Conservation (phyloP, 2,797 vertebrate species). For the Enteromius mattozi region DNA sequence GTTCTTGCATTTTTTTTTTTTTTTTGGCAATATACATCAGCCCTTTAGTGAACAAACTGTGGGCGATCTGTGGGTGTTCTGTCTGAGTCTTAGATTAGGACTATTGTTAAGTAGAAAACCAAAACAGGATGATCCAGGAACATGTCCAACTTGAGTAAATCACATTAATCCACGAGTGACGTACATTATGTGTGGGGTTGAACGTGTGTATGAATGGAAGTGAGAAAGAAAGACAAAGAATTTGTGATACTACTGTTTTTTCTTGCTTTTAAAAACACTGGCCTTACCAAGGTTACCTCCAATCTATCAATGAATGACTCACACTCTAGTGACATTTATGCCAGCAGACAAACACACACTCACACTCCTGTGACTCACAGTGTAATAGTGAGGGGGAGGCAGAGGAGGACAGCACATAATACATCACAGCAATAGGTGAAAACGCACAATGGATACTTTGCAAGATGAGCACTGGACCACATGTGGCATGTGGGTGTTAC, state of each 20-base stretch:
- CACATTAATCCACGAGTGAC: neutral
- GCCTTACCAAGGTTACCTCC: conserved; percentile 43
- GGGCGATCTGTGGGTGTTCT: neutral
- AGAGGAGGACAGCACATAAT: conserved; percentile 43
- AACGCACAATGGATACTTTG: conserved; percentile 29
- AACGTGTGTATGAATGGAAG: conserved; percentile 2
- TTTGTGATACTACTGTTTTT: neutral
- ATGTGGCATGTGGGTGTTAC: conserved; percentile 12
- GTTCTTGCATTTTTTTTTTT: neutral
- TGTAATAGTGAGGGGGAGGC: conserved; percentile 47
- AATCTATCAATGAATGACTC: conserved; percentile 60
- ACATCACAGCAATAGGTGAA: conserved; percentile 47
- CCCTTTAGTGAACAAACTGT: neutral
- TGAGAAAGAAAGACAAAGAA: conserved; percentile 18
- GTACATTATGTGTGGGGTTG: neutral
- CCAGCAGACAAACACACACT: conserved; percentile 18
- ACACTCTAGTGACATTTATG: conserved; percentile 51
- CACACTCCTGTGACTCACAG: conserved; percentile 51
- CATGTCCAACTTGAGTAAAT: conserved; percentile 6
- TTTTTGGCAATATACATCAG: neutral
- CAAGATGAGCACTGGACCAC: conserved; percentile 10
- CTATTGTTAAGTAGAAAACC: conserved; percentile 24
- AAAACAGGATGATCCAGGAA: conserved; percentile 25
- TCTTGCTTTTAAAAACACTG: conserved; percentile 36
- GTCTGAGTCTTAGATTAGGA: conserved; percentile 35